Evolutionary conservation across 2,888 invertebrate genomes (phyloP).

Genomic region (Brachyopa scutellaris): DNA sequence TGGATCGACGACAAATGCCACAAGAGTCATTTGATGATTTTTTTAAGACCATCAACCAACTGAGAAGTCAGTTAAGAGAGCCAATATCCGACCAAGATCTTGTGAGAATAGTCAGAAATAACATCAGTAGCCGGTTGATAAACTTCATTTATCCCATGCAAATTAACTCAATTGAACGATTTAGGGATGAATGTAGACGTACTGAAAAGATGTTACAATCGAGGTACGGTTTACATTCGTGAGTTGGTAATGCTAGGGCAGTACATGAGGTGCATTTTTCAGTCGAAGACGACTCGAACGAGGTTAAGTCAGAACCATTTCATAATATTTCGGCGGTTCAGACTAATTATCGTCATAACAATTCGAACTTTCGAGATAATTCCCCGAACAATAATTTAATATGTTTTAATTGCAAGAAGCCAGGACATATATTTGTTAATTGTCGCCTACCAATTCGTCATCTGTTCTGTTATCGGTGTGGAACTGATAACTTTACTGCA

Average conservation of each 20-base stretch:
- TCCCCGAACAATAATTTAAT: background rate
- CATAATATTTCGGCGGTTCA: background rate
- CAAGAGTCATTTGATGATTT: slow-evolving; percentile 16
- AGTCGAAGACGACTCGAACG: no score
- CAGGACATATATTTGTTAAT: background rate
- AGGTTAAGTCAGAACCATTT: no score
- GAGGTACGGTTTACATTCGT: background rate
- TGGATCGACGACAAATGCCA: slow-evolving; percentile 17
- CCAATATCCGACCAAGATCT: background rate
- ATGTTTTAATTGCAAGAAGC: slow-evolving; percentile 5
- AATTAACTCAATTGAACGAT: background rate
- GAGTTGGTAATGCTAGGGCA: no score
- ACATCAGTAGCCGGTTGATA: background rate
- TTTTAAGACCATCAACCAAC: background rate
- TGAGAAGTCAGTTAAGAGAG: background rate
- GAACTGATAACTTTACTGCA: background rate
- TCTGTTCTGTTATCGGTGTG: background rate
- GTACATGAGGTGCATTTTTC: no score
- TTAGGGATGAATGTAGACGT: background rate
- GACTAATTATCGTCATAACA: background rate
- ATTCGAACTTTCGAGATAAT: no score
- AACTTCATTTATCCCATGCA: background rate
- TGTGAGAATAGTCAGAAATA: no score
- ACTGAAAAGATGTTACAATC: background rate
- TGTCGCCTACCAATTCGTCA: background rate